Evolutionary conservation across 2,113 vertebrate species (phyloP).

Genomic region (Halcyon senegalensis): DNA sequence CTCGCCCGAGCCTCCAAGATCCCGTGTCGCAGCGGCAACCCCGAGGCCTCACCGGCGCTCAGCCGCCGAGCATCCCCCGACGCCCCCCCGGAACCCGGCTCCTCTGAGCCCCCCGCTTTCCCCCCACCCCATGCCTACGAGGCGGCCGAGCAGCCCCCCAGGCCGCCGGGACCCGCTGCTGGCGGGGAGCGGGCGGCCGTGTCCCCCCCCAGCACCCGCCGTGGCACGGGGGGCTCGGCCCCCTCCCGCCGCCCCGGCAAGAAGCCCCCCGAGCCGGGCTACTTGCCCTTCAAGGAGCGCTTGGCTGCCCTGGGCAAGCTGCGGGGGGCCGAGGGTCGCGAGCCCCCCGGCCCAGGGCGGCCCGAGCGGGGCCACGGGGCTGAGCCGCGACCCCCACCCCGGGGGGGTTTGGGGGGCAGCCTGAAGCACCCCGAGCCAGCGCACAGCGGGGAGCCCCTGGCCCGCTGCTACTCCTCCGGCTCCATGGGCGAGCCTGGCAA

Average conservation of each 20-base stretch:
- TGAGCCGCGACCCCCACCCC: neutral
- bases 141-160: neutral
- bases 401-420: constrained; percentile 44
- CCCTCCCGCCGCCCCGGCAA: constrained; percentile 75
- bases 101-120: neutral
- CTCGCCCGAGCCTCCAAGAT: constrained; percentile 89
- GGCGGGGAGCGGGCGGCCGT: constrained; percentile 31
- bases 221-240: constrained; percentile 49
- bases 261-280: constrained; percentile 78
- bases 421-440: constrained; percentile 80
- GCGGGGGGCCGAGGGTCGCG: constrained; percentile 66
- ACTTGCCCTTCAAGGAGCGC: constrained; percentile 86
- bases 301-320: constrained; percentile 84
- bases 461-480: constrained; percentile 73
- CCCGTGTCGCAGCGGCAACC: constrained; percentile 89
- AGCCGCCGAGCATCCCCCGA: constrained; percentile 37
- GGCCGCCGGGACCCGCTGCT: neutral
- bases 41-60: constrained; percentile 85
- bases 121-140: neutral
- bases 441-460: constrained; percentile 65
- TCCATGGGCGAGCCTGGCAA: constrained; percentile 75
- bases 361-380: constrained; percentile 9
- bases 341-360: neutral
- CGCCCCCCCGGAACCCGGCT: neutral
- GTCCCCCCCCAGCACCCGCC: constrained; percentile 56